Conservation (phyloP, 2,888 invertebrate genomes). For the Drosophila lacicola region DNA sequence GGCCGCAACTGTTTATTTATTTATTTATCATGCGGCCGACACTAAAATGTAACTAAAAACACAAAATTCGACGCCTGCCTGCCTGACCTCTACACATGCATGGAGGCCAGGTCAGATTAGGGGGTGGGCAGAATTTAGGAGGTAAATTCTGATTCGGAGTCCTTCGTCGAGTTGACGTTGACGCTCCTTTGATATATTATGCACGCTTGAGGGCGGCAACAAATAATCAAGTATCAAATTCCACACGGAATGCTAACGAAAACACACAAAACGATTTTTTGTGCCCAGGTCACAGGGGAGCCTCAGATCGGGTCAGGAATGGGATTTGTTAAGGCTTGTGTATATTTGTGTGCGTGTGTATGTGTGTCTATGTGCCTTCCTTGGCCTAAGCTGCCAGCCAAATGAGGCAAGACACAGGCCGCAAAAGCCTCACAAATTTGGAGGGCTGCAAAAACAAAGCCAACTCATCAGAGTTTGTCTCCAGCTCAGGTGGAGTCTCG, state of each 20-base stretch:
- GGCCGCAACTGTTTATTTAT: conserved; percentile 72
- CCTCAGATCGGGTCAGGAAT: conserved; percentile 19
- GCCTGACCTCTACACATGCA: conserved; percentile 73
- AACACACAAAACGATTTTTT: conserved; percentile 64
- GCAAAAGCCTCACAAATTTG: conserved; percentile 47
- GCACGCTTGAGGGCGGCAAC: conserved; percentile 81
- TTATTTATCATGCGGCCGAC: conserved; percentile 77
- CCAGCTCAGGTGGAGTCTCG: conserved; percentile 38
- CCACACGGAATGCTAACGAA: conserved; percentile 80
- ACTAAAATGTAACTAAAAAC: conserved; percentile 80
- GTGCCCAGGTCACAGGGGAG: conserved; percentile 52
- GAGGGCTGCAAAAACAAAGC: conserved; percentile 54
- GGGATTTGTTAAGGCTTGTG: conserved; percentile 31
- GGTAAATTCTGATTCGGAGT: conserved; percentile 40
- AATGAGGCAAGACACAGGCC: conserved; percentile 63
- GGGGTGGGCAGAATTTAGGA: neutral
- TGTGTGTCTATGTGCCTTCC: conserved; percentile 10
- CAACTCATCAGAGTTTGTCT: conserved; percentile 48
- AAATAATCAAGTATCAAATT: conserved; percentile 80
- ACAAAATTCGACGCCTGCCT: conserved; percentile 38
- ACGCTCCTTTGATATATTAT: conserved; percentile 80
- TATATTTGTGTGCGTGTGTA: neutral
- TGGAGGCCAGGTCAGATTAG: neutral
- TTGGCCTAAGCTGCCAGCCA: conserved; percentile 69
- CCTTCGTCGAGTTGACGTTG: conserved; percentile 65